Base-by-base conservation (phyloP, 92 coral and sea anemone species). In the Epizoanthus fatuus region DNA sequence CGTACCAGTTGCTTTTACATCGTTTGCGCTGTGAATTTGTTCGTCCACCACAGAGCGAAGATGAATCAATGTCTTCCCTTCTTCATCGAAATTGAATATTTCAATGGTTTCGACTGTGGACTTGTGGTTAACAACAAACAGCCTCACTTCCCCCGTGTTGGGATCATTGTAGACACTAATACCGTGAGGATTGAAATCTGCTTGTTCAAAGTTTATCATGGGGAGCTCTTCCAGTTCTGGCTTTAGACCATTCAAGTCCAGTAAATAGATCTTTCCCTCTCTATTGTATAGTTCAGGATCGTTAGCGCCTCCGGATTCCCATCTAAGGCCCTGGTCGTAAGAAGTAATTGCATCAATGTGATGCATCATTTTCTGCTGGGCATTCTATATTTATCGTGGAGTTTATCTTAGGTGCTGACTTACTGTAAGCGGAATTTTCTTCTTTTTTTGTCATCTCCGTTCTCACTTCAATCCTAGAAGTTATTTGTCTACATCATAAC, bases 91-190 rank as follows among this genome's bases (percentile, higher is more conserved):
- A 60, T 91, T 89, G 59, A 95, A 95, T 53, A 93, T 91, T 75
- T 95, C 98, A 47, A 95, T 84, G 54, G 91, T 91, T 75, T 91
- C 92, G 6, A 80, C 91, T 25, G 80, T 69, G 10, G 69, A 81
- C 37, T 74, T 90, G 83, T 89, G 98, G 58, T 95, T 95, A 20
- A 95, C 88, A 13, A 95, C 98, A 67, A 95, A 95, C 67, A 95
- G 74, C 0, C 92, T 84, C 17, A 89, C 87, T 69, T 51, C 84
- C 0, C 90, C 89, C 11, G 98, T 83, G 55, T 39, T 63, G 44
- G 90, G 89, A 58, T 95, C 95, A 70, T 73, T 88, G 78, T 93
- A 91, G 45, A 93, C 84, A 68, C 93, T 87, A 75, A 95, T 89
- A 17, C 98, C 98, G 58, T 90, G 97, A 20, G 98, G 98, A 71